Base-by-base conservation (phyloP, 2,113 vertebrate species). In the Sigmodon hispidus region DNA sequence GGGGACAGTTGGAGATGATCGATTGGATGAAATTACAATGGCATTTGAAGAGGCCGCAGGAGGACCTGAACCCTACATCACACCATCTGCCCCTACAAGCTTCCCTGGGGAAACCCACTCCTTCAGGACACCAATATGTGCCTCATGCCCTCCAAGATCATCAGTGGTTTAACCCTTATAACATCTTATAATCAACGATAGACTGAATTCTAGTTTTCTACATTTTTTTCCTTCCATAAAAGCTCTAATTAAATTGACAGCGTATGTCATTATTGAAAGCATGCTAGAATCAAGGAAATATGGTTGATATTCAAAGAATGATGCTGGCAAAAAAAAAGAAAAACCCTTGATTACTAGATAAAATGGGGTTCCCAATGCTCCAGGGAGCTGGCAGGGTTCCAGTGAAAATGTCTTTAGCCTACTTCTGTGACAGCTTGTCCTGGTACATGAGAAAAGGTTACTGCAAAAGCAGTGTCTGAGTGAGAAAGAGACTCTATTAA, bases 231-330 rank as follows among this genome's bases (percentile, higher is more conserved):
- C 61, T 76, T 31, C 29, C 31, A 45, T 45, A 79, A 72, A 89
- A 59, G 59, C 77, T 87, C 55, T 91, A 95, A 96, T 96, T 92
- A 90, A 93, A 94, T 96, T 83, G 96, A 83, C 63, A 90, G 85
- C 12, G 1, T 11, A 0, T 96, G 94, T 89, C 87, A 91, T 88
- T 57, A 91, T 85, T 57, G 95, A 93, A 79, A 94, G 61, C 83
- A 48, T 73, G 43, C 90, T 89, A 21, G 61, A 95, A 93, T 97
- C 94, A 95, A 34, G 55, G 95, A 96, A 96, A 81, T 92, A 45
- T 31, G 57, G 91, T 90, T 48, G 79, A 77, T 77, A 85, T 79
- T 87, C 36, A 80, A 80, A 92, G 90, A 88, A 92, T 70, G 81
- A 89, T 12, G 61, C 85, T 92, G 85, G 52, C 55, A 86, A 65